Percentiles rank a stretch among this genome's conserved stretches.
Conservation (phyloP, 53 echinoderm and acorn worm genomes). For the Echinometra lucunter region DNA sequence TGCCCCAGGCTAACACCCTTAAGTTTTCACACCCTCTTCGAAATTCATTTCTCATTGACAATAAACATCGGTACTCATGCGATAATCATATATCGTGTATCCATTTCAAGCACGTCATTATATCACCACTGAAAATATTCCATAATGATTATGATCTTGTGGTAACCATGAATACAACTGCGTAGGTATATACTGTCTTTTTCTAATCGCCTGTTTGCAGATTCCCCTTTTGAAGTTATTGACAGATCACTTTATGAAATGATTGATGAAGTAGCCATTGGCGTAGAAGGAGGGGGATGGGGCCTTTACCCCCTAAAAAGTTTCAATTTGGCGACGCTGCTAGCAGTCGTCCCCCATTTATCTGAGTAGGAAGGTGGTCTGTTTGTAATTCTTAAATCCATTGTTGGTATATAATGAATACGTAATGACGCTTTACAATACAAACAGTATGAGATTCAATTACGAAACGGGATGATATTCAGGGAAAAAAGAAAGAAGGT, state of each 20-base stretch:
- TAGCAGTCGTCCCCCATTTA: too few relatives aligned
- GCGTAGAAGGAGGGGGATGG: too few relatives aligned
- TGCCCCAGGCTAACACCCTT: background rate
- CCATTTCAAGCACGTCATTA: background rate
- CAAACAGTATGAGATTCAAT: too few relatives aligned
- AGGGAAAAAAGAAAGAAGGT: too few relatives aligned
- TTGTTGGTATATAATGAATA: too few relatives aligned
- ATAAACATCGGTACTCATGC: background rate
- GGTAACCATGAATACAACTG: background rate
- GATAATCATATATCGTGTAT: background rate
- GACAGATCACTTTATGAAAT: background rate
- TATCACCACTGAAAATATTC: background rate
- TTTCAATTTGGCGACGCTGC: too few relatives aligned
- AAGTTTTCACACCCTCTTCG: background rate
- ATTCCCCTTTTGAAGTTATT: too few relatives aligned
- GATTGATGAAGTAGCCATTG: background rate
- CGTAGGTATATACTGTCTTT: background rate
- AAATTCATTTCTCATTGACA: background rate
- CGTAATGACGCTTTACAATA: too few relatives aligned
- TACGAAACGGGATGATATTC: too few relatives aligned
- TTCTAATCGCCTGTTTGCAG: background rate
- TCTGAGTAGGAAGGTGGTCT: background rate
- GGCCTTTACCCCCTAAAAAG: too few relatives aligned
- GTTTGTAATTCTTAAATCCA: too few relatives aligned
- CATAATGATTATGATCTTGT: background rate